These are phyloP conservation scores for Eristalis arbustorum DNA, from an alignment of 2,888 invertebrate species.

Conservation along the genomic window DNA sequence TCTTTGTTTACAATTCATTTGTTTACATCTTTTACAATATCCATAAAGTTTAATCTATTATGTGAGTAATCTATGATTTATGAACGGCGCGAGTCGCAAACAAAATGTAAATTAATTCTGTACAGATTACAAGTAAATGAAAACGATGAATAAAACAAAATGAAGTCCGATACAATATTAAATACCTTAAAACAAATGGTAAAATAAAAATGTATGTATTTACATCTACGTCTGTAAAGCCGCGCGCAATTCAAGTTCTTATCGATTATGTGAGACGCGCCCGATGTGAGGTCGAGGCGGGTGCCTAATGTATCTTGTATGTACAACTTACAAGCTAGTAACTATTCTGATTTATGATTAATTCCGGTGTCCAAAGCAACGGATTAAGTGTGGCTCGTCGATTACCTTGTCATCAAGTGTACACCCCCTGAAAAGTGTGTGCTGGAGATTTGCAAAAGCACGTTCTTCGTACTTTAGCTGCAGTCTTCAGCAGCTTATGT, in stretches of 20 bases:
- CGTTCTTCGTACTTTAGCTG: background rate
- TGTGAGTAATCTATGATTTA: background rate
- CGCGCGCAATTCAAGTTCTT: background rate
- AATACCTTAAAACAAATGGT: slow-evolving; percentile 31
- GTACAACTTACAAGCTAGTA: background rate
- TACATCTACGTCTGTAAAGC: background rate
- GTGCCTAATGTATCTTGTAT: background rate
- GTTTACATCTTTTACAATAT: background rate
- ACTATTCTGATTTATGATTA: background rate
- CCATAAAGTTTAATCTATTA: background rate
- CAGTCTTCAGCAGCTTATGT: background rate
- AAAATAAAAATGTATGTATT: background rate
- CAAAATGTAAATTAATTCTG: background rate
- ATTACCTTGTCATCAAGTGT: no score
- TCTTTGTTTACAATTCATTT: background rate
- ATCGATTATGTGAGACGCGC: background rate
- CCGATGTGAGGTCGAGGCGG: background rate
- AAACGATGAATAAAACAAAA: background rate
- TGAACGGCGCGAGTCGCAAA: slow-evolving; percentile 2
- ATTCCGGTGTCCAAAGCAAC: slow-evolving; percentile 12
- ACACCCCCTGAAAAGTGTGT: no score
- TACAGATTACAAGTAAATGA: background rate
- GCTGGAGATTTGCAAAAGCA: no score
- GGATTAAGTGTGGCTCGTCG: background rate
- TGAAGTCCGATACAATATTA: slow-evolving; percentile 24